These are phyloP conservation scores for Percopsis omiscomaycus DNA, from an alignment of 2,797 vertebrate species.

Conservation along the genomic window DNA sequence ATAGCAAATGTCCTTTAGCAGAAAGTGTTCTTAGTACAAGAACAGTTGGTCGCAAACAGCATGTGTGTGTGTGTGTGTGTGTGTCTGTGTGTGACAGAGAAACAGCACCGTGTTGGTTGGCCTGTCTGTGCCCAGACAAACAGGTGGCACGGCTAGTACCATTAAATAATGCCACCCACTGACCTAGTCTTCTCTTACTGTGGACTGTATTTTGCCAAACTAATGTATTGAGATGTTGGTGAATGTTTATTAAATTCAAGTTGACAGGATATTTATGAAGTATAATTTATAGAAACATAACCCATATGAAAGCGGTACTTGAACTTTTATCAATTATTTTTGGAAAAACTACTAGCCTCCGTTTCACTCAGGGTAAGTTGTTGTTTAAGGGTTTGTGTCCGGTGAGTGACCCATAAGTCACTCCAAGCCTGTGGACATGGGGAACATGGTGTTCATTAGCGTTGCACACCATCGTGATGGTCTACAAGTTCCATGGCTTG, in stretches of 20 bases:
- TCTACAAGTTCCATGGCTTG: no score
- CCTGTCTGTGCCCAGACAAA: conserved; percentile 36
- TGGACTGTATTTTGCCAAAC: background rate
- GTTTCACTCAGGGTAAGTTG: no score
- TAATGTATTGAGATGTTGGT: no score
- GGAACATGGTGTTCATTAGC: no score
- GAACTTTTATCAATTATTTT: no score
- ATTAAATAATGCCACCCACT: conserved; percentile 24
- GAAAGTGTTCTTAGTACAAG: conserved; percentile 19
- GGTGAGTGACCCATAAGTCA: no score
- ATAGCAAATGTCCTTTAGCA: background rate
- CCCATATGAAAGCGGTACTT: conserved; percentile 3
- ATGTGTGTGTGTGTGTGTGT: conserved; percentile 20
- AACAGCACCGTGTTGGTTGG: conserved; percentile 10
- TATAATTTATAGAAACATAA: conserved; percentile 6
- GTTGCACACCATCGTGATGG: no score
- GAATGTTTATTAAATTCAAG: no score
- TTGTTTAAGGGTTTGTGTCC: no score
- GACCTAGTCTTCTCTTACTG: conserved; percentile 11
- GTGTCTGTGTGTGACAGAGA: conserved; percentile 29
- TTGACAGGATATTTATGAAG: background rate
- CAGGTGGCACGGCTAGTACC: conserved; percentile 33
- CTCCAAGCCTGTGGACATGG: no score
- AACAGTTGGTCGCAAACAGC: conserved; percentile 30
- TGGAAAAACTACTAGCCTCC: no score